Conservation (phyloP, 2,113 vertebrate genomes). For the Nothobranchius kuhntae region DNA sequence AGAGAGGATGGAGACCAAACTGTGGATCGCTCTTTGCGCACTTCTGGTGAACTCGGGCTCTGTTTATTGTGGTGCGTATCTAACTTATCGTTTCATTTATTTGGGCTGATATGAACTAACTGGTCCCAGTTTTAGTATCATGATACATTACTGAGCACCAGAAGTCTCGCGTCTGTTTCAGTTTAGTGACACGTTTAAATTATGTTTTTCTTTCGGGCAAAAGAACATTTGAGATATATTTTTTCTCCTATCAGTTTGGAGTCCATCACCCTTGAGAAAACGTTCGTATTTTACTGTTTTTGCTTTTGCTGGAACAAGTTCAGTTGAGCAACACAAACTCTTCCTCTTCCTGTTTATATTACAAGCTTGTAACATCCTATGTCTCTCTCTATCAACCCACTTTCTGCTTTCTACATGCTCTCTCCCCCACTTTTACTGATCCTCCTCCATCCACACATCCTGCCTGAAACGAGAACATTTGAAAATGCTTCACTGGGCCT, state of each 20-base stretch:
- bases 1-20: conserved; percentile 64
- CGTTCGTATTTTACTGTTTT: neutral
- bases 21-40: conserved; percentile 54
- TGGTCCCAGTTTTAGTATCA: neutral
- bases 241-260: no score
- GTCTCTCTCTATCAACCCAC: conserved; percentile 22
- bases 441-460: conserved; percentile 4
- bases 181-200: no score
- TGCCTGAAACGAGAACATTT: conserved; percentile 29
- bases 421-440: neutral
- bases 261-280: no score
- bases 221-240: no score
- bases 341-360: conserved; percentile 20
- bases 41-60: conserved; percentile 54
- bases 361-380: conserved; percentile 16
- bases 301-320: conserved; percentile 1
- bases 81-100: no score
- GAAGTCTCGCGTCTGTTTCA: no score
- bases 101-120: neutral
- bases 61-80: conserved; percentile 48
- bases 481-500: conserved; percentile 33
- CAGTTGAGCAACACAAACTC: neutral
- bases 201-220: no score
- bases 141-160: neutral
- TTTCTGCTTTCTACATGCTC: conserved; percentile 25